phyloP scores from a whole-genome alignment of 2,113 vertebrate genomes.

The Genyomyrus donnyi region DNA sequence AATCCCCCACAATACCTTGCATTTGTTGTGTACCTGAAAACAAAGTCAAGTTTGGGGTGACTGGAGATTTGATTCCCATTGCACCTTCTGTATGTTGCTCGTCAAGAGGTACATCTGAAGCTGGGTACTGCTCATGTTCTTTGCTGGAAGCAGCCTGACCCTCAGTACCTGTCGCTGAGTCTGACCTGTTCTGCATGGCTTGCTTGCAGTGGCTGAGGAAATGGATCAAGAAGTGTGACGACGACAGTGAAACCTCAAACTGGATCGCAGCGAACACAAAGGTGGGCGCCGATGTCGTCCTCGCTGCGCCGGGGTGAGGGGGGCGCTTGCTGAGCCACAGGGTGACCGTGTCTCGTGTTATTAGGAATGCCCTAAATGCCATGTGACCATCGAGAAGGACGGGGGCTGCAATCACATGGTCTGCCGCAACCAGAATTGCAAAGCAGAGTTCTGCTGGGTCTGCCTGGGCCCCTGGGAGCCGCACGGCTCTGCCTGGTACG shows the following conservation, averaged over 20 bases:
- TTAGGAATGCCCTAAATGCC: conserved; percentile 98
- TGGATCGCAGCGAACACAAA: conserved; percentile 99
- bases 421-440: conserved; percentile 99
- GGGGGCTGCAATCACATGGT: conserved; percentile 99
- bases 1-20: not conserved
- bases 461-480: conserved; percentile 98
- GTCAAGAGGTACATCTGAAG: not conserved
- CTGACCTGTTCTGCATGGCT: conserved; percentile 21
- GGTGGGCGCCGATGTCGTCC: conserved; percentile 49
- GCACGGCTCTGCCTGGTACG: conserved; percentile 96
- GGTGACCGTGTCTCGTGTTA: not conserved
- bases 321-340: not conserved
- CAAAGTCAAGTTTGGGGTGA: not conserved
- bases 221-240: conserved; percentile 99
- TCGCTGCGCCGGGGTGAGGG: not conserved
- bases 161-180: not conserved
- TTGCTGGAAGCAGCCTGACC: not conserved
- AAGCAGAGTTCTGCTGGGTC: conserved; percentile 99
- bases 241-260: conserved; percentile 98
- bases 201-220: conserved; percentile 88
- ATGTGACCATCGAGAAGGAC: conserved; percentile 98
- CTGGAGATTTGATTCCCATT: not conserved
- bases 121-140: not conserved
- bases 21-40: not conserved
- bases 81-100: not conserved